Evolutionary conservation across 2,797 vertebrate species (phyloP).

Genomic region (Pristis pectinata): DNA sequence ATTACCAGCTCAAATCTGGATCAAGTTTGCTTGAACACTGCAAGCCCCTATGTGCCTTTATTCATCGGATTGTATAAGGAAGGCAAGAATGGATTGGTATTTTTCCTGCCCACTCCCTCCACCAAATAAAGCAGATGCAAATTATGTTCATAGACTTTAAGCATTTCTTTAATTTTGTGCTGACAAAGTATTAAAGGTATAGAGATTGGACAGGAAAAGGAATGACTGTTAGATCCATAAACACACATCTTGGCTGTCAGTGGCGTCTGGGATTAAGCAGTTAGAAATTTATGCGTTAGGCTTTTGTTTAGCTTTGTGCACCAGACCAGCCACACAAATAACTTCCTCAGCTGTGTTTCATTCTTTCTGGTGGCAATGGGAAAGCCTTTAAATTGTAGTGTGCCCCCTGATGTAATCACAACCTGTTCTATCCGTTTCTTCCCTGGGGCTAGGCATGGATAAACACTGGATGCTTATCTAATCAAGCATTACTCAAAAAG

Average conservation of each 20-base stretch:
- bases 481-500: constrained; percentile 57
- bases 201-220: neutral
- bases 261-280: constrained; percentile 43
- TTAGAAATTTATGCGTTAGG: constrained; percentile 49
- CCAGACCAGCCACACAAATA: constrained; percentile 57
- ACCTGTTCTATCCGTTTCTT: constrained; percentile 51
- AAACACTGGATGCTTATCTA: constrained; percentile 74
- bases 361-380: constrained; percentile 55
- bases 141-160: neutral
- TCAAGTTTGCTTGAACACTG: constrained; percentile 54
- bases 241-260: constrained; percentile 59
- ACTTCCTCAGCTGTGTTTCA: constrained; percentile 64
- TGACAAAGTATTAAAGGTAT: neutral
- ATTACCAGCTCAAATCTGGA: constrained; percentile 52
- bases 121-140: neutral
- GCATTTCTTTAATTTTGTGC: neutral
- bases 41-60: neutral
- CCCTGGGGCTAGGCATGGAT: constrained; percentile 67
- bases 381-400: constrained; percentile 61
- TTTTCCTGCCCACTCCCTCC: no score
- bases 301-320: constrained; percentile 49
- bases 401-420: constrained; percentile 49
- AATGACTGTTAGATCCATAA: constrained; percentile 25
- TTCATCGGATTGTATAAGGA: neutral
- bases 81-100: no score